Evolutionary conservation across 2,888 invertebrate species (phyloP).

Genomic region (Pachymerium ferrugineum): DNA sequence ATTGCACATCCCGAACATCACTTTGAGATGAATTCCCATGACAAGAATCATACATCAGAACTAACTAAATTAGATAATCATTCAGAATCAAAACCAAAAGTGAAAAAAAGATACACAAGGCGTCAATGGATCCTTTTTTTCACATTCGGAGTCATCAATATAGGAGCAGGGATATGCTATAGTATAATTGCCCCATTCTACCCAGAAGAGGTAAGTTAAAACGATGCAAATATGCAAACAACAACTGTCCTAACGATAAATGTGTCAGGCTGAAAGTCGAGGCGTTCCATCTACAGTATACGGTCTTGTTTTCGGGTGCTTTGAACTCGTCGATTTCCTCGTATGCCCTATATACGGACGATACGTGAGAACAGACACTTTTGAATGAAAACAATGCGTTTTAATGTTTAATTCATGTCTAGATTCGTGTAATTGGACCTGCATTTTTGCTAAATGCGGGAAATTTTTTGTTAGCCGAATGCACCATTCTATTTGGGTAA

Average conservation of each 20-base stretch:
- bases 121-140: conserved; percentile 18
- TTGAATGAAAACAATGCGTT: conserved; percentile 57
- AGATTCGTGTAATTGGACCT: conserved; percentile 54
- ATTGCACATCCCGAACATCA: neutral
- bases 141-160: neutral
- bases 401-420: neutral
- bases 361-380: conserved; percentile 50
- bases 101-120: neutral
- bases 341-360: conserved; percentile 79
- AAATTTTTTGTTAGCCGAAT: conserved; percentile 72
- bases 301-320: conserved; percentile 79
- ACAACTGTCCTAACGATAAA: neutral
- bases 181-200: conserved; percentile 23
- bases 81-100: neutral
- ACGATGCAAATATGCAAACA: too few species aligned
- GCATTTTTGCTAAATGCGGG: conserved; percentile 75
- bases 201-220: conserved; percentile 7
- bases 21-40: neutral
- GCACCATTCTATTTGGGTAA: conserved; percentile 76
- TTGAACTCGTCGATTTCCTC: conserved; percentile 73
- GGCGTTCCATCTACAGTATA: conserved; percentile 74
- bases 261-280: conserved; percentile 66
- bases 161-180: conserved; percentile 12
- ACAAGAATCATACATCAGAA: neutral
- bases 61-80: too few species aligned